phyloP scores from a whole-genome alignment of 2,797 vertebrate genomes.

The Urocyon cinereoargenteus region DNA sequence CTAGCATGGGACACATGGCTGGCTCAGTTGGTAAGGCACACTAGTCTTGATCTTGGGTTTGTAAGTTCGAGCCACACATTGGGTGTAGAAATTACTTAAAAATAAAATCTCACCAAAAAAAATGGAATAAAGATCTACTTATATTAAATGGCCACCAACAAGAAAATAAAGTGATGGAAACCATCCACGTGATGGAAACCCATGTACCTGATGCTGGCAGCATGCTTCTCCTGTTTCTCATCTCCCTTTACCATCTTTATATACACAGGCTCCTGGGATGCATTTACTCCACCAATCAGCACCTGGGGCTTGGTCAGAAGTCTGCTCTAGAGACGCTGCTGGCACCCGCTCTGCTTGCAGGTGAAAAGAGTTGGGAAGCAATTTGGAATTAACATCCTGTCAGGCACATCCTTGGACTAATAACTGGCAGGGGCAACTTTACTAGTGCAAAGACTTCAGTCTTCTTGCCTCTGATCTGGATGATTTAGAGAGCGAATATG shows the following conservation, averaged over 20 bases:
- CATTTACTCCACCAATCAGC: background rate
- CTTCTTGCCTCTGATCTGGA: background rate
- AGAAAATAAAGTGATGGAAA: slow-evolving; percentile 17
- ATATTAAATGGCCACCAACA: background rate
- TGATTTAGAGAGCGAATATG: background rate
- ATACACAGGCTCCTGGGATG: background rate
- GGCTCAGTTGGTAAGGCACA: background rate
- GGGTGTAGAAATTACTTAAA: background rate
- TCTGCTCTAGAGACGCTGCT: background rate
- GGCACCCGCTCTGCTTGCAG: background rate
- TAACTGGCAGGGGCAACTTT: background rate
- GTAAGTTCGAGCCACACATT: background rate
- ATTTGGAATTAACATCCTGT: background rate
- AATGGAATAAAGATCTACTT: background rate
- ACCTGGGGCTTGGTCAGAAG: background rate
- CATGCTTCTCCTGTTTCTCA: background rate
- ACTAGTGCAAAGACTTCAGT: background rate
- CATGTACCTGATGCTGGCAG: background rate
- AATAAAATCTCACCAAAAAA: background rate
- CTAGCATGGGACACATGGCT: background rate
- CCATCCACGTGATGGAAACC: background rate
- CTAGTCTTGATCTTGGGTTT: background rate
- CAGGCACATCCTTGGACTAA: background rate
- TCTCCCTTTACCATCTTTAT: background rate
- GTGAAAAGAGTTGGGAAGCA: background rate